Conservation (phyloP, 2,888 invertebrate genomes). For the Chymomyza caudatula region DNA sequence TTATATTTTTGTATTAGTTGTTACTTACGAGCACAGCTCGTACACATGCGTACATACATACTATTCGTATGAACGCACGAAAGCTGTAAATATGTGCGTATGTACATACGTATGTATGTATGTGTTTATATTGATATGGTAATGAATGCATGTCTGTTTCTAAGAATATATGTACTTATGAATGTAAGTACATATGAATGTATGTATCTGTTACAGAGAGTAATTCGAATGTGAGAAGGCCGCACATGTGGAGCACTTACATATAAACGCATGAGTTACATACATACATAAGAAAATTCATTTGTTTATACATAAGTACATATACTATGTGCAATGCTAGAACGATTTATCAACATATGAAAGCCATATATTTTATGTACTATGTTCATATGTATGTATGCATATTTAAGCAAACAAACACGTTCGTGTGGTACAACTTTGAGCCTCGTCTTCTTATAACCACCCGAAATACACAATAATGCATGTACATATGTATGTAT, state of each 20-base stretch:
- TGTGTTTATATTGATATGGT: conserved; percentile 5
- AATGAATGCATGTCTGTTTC: not conserved
- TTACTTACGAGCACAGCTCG: not conserved
- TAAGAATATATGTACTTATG: conserved; percentile 9
- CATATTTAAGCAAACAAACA: not conserved
- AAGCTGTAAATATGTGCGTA: not conserved
- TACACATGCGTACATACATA: not conserved
- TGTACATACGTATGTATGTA: conserved; percentile 6
- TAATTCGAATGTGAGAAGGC: not conserved
- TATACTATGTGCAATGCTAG: too few relatives aligned
- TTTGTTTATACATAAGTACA: too few relatives aligned
- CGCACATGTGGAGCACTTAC: too few relatives aligned
- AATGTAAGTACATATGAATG: conserved; percentile 9
- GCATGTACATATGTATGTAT: not conserved
- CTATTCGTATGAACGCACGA: not conserved
- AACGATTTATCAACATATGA: too few relatives aligned
- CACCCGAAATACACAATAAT: too few relatives aligned
- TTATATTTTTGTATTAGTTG: not conserved
- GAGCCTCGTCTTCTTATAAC: too few relatives aligned
- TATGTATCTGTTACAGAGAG: conserved; percentile 1
- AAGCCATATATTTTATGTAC: too few relatives aligned
- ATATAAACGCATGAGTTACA: too few relatives aligned
- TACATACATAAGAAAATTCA: too few relatives aligned
- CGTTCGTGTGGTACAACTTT: too few relatives aligned
- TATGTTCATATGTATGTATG: not conserved